Conservation (phyloP, 2,113 vertebrate species). For the rat (Rattus norvegicus) region DNA sequence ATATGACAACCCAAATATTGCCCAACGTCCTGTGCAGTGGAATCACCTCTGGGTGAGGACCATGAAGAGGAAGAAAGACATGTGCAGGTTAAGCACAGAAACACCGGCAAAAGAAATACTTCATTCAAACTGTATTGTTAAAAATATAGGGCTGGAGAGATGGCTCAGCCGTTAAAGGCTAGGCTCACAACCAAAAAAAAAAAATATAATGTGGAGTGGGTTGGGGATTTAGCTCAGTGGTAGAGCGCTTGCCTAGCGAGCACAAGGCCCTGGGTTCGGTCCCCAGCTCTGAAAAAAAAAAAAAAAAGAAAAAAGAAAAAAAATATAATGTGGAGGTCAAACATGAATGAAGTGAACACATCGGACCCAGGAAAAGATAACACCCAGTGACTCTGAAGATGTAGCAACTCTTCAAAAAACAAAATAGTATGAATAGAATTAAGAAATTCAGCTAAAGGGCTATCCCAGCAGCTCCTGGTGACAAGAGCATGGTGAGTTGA, state of each 20-base stretch:
- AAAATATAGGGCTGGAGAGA: no score
- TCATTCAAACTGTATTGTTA: background rate
- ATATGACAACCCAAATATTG: background rate
- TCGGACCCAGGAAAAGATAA: background rate
- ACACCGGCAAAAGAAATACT: background rate
- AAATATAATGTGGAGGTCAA: background rate
- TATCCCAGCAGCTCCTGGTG: background rate
- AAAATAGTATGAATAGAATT: background rate
- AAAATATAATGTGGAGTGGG: no score
- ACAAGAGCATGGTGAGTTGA: background rate
- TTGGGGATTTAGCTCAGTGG: no score
- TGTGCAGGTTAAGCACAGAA: conserved; percentile 11
- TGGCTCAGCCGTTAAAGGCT: no score
- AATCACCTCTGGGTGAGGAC: background rate
- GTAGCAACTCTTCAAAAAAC: conserved; percentile 33
- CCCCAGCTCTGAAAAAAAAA: no score
- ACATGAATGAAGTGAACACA: conserved; percentile 15
- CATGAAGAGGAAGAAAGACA: background rate
- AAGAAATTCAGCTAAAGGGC: background rate
- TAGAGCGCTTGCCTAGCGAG: no score
- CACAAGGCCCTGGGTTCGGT: no score
- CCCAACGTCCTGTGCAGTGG: background rate
- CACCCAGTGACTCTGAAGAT: background rate
- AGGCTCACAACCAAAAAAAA: no score
- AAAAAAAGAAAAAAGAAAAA: no score